Conservation (phyloP, 2,888 invertebrate genomes). For the Galeruca laticollis region DNA sequence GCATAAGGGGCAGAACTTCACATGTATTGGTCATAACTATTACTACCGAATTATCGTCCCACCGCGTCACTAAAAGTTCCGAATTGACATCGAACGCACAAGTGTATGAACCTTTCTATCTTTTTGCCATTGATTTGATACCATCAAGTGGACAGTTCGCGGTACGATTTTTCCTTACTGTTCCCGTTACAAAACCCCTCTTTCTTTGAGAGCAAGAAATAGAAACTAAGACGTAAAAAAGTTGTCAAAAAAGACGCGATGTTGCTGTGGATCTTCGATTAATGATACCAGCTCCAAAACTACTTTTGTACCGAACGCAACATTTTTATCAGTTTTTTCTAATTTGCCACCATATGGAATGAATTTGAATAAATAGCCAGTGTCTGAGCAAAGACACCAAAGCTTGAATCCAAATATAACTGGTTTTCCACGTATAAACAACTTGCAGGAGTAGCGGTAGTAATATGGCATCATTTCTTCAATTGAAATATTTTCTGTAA, state of each 20-base stretch:
- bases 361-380: constrained; percentile 12
- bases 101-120: no score
- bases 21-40: no score
- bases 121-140: constrained; percentile 2
- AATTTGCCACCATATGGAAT: constrained; percentile 1
- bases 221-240: background rate
- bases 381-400: constrained; percentile 36
- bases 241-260: background rate
- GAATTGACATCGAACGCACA: no score
- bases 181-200: no score
- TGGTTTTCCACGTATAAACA: no score
- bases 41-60: background rate
- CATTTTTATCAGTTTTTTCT: background rate
- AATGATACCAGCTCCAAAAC: background rate
- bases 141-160: background rate
- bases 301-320: background rate
- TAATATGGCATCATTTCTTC: no score
- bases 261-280: no score
- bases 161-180: background rate
- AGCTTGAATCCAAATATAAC: constrained; percentile 38
- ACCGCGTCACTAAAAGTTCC: no score
- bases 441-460: no score
- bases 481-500: no score
- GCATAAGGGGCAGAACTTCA: no score
- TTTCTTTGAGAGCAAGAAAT: background rate